Evolutionary conservation across 2,797 vertebrate species (phyloP), one percentile per base, ranked within the genome.

Genomic region (Mormyrus hasselquistii): DNA sequence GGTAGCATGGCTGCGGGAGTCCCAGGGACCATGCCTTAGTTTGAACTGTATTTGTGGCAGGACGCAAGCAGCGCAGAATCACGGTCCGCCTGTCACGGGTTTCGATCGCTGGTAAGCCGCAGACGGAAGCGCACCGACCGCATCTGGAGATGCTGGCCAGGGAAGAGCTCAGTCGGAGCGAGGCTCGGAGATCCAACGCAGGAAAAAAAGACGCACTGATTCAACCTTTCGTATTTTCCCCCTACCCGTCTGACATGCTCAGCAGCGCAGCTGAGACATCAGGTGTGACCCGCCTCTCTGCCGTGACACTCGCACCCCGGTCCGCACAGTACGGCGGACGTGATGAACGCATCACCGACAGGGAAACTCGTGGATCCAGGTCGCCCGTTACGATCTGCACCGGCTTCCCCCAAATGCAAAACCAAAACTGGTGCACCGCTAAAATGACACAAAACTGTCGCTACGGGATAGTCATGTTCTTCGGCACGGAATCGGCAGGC

Each of bases 1-100:
- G 98, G 97, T 90, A 99, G 96, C 96, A 98, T 97, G 92, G 96
- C 96, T 96, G 96, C 96, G 92, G 97, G 94, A 88, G 95, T 93
- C 92, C 96, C 96, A 87, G 96, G 96, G 88, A 97, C 92, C 95
- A 95, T 96, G 87, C 92, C 94, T 95, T 65, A 47, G 93, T 88
- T 91, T 73, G 85, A 10, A 59, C 69, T 86, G 34, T 12, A 22
- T 79, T 25, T 87, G 34, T n/a, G 50, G 53, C 69, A 47, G 38
- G 8, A 29, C 25, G 50, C 29, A 16, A 44, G 29, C n/a, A 55
- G 25, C 55, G 65, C 49, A 50, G 16, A 34, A 53, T 22, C 4
- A 49, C 87, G 53, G 53, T 57, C 29, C 49, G 82, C 22, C n/a
- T n/a, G 41, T 85, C 82, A 85, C 47, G 22, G 82, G 44, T 4